Base-by-base conservation (phyloP, 2,888 invertebrate genomes). In the Criorhina ranunculi region DNA sequence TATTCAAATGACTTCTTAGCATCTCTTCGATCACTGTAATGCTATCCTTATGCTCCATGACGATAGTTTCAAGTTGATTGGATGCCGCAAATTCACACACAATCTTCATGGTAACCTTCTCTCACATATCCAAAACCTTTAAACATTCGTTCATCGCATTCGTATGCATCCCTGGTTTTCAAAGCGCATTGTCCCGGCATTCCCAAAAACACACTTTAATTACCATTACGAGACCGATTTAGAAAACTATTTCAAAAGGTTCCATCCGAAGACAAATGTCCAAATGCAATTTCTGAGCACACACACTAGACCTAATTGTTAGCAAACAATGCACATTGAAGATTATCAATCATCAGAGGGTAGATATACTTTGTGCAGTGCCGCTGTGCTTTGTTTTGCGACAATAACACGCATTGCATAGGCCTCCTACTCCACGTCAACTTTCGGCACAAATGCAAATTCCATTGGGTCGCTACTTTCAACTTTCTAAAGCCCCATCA, bases 341-440 rank as follows among this genome's bases (percentile, higher is more conserved):
- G 78, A 83, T 75, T 73, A 83, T 83, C 83, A 78, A 78, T 83
- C 82, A 78, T 73, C 55, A 15, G 15, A 59, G 15, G 31, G 37
- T 33, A 15, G 44, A 19, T 24, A n/a, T 15, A 1, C 40, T 37
- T 29, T 59, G 24, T 35, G 12, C 24, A 17, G 49, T 57, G 64
- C 42, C 15, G 8, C n/a, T 46, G 40, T 78, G 69, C 59, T 69
- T 66, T 77, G 75, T 75, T 76, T 82, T 53, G 33, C 29, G 33
- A 77, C 77, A 72, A 82, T 66, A 60, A 66, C 57, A 76, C 66
- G 82, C 70, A 77, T 53, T 24, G 66, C 37, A 57, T 49, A 70
- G 64, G 66, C 35, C 37, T 44, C 42, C 7, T 37, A 12, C 17
- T 70, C 11, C 11, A 60, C 42, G 12, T 33, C 5, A 2, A 55